Conservation (phyloP, 2,888 invertebrate genomes). For the Byasa hedistus region DNA sequence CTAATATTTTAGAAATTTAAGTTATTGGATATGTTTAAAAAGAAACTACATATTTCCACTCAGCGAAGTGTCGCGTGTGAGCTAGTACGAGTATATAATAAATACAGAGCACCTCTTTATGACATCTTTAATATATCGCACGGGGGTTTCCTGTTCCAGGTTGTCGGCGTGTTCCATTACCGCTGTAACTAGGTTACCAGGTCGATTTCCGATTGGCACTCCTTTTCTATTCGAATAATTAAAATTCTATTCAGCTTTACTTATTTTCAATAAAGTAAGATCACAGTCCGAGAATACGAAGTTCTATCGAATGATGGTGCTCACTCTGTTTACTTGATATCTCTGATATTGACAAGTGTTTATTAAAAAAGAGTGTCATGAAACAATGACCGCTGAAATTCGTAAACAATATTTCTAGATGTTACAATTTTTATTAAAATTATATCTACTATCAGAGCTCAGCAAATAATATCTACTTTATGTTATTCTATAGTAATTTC, state of each 20-base stretch:
- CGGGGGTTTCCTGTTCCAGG: slow-evolving; percentile 23
- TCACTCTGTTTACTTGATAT: neutral
- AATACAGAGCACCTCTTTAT: slow-evolving; percentile 4
- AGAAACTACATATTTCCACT: neutral
- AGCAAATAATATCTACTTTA: no score
- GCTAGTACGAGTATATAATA: slow-evolving; percentile 2
- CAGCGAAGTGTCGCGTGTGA: neutral
- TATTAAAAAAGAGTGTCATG: neutral
- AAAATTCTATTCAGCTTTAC: slow-evolving; percentile 8
- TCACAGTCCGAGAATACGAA: neutral
- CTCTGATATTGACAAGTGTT: no score
- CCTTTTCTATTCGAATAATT: slow-evolving; percentile 18
- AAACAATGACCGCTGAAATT: neutral
- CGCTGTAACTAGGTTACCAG: slow-evolving; percentile 24
- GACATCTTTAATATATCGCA: slow-evolving; percentile 18
- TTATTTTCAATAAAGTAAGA: slow-evolving; percentile 6
- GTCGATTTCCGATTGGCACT: slow-evolving; percentile 22
- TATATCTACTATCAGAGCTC: no score
- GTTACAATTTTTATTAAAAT: neutral
- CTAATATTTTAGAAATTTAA: neutral
- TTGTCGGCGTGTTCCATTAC: slow-evolving; percentile 20
- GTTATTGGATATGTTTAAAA: neutral
- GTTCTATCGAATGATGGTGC: neutral
- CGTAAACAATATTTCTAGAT: neutral
- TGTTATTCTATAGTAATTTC: no score